Evolutionary conservation across 2,797 vertebrate genomes (phyloP), one percentile per base, ranked within the genome.

Genomic region (Pipistrellus pipistrellus): DNA sequence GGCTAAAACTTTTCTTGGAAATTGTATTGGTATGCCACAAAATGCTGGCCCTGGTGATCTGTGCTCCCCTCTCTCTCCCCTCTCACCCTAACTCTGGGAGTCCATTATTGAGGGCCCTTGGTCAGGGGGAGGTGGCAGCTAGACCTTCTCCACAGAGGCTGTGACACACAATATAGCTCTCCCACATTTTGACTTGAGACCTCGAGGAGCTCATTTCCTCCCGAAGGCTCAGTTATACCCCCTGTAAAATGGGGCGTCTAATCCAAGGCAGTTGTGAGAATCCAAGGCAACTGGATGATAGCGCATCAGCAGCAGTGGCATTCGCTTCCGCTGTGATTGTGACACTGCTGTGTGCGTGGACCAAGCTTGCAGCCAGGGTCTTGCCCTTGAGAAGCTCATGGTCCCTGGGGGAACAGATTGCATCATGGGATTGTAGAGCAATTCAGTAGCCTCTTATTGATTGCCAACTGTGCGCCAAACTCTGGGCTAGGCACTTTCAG

Each of bases 401-500:
- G 88, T 85, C 85, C 46, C 69, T 25, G 27, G 64, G 76, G 92
- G 25, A 68, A 25, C 48, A 85, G 85, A 81, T 68, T 89, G 92
- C 85, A 89, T 89, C 38, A 32, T 95, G 95, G 87, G 83, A 80
- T 85, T 44, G 72, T 73, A 83, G 62, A 91, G 85, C 35, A 68
- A 57, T 88, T 95, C 89, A 68, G 72, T 93, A 87, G 44, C 81
- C 76, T 69, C 32, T 72, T 94, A 95, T 71, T 69, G 94, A 96
- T 95, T 94, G 69, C 69, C 23, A 4, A 72, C 68, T 23, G 17
- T 91, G 81, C 88, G 88, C 93, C 95, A 88, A 75, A 87, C 90
- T 78, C 91, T 57, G 35, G 91, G 48, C 87, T 93, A 90, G 95
- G 96, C 93, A 66, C 95, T 95, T 84, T 51, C 6, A 78, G 87